Evolutionary conservation across 2,888 invertebrate species (phyloP), one percentile per base, ranked within the genome.

Genomic region (Chrysolina oricalcia): DNA sequence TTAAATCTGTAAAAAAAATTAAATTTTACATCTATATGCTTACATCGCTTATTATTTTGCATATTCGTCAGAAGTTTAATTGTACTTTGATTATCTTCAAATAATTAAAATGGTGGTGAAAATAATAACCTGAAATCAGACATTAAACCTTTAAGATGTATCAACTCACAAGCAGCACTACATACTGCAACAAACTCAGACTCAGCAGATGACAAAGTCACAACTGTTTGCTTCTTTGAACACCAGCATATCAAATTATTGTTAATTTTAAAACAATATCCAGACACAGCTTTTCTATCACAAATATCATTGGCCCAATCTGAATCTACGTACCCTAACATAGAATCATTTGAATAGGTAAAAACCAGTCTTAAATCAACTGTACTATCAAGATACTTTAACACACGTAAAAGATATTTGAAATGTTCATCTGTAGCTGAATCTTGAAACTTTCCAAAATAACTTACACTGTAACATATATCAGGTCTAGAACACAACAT

Each of bases 131-230:
- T 19, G 8, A 53, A 53, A 53, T 21, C 53, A 17, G 11, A 53
- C 19, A 53, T 17, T 50, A 17, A 50, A 21, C 19, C 11, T 19
- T 53, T 53, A 1, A 53, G 53, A 21, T 53, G 19, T 17, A 53
- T 17, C 13, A 53, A 10, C 53, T 53, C 53, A 53, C 21, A 53
- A 17, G 53, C 17, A 48, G 17, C 17, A 17, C 10, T 21, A 53
- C 53, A 53, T 17, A 53, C 53, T 53, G 53, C 19, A 53, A 53
- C 21, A 21, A 21, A 53, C 35, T 66, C 43, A 13, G 53, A 68
- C 41, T 78, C 75, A 40, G 78, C 72, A 62, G 50, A 75, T 10
- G 78, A 76, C 40, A 79, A 64, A 40, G 78, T 62, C 21, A 79
- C 76, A 41, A 73, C 23, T 5, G 65, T 53, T 70, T 78, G 76